Evolutionary conservation across 2,113 vertebrate genomes (phyloP).

Genomic region (Macrotus californicus): DNA sequence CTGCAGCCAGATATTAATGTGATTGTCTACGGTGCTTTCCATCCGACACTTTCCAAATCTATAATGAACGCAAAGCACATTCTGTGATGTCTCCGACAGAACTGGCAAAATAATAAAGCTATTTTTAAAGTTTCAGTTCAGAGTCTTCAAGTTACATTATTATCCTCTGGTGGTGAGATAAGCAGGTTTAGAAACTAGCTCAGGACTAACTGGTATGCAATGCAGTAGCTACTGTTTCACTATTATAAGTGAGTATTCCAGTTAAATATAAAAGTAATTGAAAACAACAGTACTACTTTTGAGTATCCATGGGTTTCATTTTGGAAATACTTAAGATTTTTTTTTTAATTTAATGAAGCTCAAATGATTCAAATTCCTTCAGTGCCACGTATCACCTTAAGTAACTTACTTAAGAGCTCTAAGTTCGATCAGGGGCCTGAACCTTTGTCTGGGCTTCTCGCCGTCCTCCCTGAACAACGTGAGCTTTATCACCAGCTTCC

Average conservation of each 20-base stretch:
- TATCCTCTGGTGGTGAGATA: neutral
- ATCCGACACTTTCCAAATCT: neutral
- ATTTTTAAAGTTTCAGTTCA: neutral
- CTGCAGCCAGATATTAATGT: neutral
- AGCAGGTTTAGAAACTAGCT: neutral
- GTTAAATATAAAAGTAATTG: neutral
- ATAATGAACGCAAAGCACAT: neutral
- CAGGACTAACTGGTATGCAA: neutral
- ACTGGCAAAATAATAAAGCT: neutral
- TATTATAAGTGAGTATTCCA: neutral
- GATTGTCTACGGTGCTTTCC: neutral
- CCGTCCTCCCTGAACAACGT: no score
- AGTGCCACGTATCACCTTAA: neutral
- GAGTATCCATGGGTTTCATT: neutral
- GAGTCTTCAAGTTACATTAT: neutral
- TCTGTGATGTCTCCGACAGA: neutral
- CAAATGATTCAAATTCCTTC: neutral
- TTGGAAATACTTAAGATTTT: neutral
- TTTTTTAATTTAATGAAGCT: conserved; percentile 12
- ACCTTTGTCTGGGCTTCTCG: neutral
- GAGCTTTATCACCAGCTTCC: neutral
- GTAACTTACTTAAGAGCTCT: neutral
- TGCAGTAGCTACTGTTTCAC: neutral
- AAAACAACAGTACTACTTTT: neutral
- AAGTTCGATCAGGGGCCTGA: neutral